Evolutionary conservation across 2,888 invertebrate species (phyloP).

Genomic region (Cheilosia vulpina): DNA sequence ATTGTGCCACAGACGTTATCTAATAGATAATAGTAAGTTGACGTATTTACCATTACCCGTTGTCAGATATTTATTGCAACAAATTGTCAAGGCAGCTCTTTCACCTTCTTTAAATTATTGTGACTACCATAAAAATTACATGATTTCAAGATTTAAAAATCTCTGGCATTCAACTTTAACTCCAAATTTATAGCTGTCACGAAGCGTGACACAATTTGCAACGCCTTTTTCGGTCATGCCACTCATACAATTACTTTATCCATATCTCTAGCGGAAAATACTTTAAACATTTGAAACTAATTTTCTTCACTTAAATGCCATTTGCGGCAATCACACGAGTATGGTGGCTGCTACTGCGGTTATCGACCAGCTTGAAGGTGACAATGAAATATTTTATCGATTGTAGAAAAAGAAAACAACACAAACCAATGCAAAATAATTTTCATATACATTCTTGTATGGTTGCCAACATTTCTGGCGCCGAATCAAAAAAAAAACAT

Average conservation of each 20-base stretch:
- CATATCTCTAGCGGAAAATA: background rate
- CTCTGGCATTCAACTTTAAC: background rate
- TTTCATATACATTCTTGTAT: no score
- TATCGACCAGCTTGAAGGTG: conserved; percentile 22
- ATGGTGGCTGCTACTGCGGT: no score
- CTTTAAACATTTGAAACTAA: background rate
- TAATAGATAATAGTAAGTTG: background rate
- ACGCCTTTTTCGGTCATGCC: no score
- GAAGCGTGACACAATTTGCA: background rate
- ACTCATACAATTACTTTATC: background rate
- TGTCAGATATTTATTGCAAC: background rate
- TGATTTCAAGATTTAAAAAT: background rate
- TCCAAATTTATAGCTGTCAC: background rate
- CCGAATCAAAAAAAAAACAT: no score
- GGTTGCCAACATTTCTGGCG: no score
- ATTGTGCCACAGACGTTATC: background rate
- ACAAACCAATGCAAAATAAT: no score
- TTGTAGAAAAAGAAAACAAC: background rate
- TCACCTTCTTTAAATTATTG: background rate
- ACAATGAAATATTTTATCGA: conserved; percentile 26
- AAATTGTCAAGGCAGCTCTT: background rate
- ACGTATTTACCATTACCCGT: no score
- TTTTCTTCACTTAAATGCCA: no score
- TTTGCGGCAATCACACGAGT: no score
- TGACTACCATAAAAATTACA: background rate